Conservation (phyloP, 2,113 vertebrate species). For the Podiceps cristatus region DNA sequence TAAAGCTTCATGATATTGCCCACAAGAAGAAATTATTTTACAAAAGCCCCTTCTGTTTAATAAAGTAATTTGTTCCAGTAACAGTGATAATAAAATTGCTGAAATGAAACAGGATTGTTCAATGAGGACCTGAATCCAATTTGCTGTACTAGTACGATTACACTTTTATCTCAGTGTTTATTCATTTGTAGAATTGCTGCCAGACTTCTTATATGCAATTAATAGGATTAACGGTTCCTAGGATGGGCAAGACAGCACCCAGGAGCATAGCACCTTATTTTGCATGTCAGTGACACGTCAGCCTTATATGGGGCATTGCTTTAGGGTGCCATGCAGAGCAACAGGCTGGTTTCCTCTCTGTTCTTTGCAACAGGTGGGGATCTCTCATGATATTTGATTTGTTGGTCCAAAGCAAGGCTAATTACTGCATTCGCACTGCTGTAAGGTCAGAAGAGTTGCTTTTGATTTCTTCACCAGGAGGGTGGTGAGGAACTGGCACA, state of each 20-base stretch:
- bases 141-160: conserved; percentile 79
- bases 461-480: neutral
- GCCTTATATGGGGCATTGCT: neutral
- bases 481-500: too few species aligned
- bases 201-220: conserved; percentile 79
- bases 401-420: neutral
- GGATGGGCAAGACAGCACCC: conserved; percentile 43
- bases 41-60: conserved; percentile 81
- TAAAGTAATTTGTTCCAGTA: conserved; percentile 87
- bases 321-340: neutral
- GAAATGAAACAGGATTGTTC: conserved; percentile 82
- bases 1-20: conserved; percentile 76
- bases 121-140: conserved; percentile 81
- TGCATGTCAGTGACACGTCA: neutral
- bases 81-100: conserved; percentile 86
- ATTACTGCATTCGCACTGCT: neutral
- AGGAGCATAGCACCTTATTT: conserved; percentile 26
- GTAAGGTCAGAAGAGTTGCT: neutral
- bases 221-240: conserved; percentile 79
- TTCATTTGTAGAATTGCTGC: conserved; percentile 84
- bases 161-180: conserved; percentile 82
- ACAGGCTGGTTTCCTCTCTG: neutral
- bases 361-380: neutral
- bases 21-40: conserved; percentile 76
- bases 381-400: neutral